A percentile compares a stretch with the other conserved stretches of the same genome.
Evolutionary conservation across 2,113 vertebrate genomes (phyloP).

Genomic region (Nyctereutes procyonoides): DNA sequence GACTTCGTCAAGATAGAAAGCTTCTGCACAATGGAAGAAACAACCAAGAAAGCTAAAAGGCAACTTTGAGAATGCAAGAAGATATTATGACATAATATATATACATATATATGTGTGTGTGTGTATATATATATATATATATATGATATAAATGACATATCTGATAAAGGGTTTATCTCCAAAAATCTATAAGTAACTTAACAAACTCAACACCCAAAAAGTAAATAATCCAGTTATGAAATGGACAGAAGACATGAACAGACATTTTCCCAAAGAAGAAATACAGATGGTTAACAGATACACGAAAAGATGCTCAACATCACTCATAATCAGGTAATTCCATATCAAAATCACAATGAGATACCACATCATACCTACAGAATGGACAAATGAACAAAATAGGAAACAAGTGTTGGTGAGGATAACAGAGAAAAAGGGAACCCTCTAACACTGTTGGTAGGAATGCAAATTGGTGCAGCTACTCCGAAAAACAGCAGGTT

Average conservation of each 20-base stretch:
- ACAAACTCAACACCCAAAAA: neutral
- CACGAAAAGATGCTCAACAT: neutral
- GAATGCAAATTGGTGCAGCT: neutral
- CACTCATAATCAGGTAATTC: neutral
- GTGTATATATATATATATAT: too few species aligned
- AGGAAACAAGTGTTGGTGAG: neutral
- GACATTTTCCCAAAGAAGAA: neutral
- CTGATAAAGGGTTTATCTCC: neutral
- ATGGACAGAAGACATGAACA: neutral
- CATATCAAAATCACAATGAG: neutral
- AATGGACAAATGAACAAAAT: neutral
- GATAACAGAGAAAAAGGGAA: neutral
- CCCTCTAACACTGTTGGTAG: neutral
- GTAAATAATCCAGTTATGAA: too few species aligned
- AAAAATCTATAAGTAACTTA: neutral
- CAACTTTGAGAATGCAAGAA: neutral
- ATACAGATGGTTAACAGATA: neutral
- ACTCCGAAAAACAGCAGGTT: neutral
- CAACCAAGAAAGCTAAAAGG: neutral
- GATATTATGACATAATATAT: neutral
- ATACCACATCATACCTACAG: neutral
- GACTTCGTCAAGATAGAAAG: neutral
- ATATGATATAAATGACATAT: neutral
- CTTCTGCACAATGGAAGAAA: neutral
- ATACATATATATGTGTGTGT: too few species aligned